These are phyloP conservation scores for Accipiter cooperii DNA, from an alignment of 2,113 vertebrate species.

Conservation along the genomic window DNA sequence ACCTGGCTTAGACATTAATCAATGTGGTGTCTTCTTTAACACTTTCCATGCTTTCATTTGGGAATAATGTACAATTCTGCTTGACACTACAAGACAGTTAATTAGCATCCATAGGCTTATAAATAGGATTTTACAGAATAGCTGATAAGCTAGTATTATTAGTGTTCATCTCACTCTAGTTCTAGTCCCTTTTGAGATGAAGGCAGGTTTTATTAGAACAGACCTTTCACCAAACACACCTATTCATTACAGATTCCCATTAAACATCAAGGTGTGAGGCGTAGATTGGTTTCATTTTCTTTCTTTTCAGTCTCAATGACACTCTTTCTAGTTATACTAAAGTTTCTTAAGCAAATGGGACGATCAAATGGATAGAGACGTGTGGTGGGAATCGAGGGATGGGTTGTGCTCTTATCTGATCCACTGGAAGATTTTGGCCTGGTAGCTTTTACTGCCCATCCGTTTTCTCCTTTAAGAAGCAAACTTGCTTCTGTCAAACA, in stretches of 20 bases:
- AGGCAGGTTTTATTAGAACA: neutral
- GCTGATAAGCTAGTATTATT: neutral
- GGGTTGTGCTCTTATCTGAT: neutral
- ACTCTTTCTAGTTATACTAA: neutral
- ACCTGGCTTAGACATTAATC: neutral
- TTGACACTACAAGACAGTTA: neutral
- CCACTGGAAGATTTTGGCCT: neutral
- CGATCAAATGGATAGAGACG: neutral
- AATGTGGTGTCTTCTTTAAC: neutral
- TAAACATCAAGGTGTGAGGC: neutral
- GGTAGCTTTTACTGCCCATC: neutral
- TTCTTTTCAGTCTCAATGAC: neutral
- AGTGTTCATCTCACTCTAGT: neutral
- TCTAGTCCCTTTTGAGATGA: neutral
- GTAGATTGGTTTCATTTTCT: neutral
- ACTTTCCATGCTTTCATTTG: neutral
- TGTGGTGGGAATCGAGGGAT: neutral
- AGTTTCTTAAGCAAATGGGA: neutral
- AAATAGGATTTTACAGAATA: neutral
- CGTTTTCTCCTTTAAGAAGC: neutral
- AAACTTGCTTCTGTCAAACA: neutral
- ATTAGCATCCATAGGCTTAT: constrained; percentile 18
- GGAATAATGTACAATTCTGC: neutral
- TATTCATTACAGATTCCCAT: neutral
- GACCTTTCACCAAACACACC: neutral